Evolutionary conservation across 2,888 invertebrate genomes (phyloP).

Genomic region (Rhaphigaster nebulosa): DNA sequence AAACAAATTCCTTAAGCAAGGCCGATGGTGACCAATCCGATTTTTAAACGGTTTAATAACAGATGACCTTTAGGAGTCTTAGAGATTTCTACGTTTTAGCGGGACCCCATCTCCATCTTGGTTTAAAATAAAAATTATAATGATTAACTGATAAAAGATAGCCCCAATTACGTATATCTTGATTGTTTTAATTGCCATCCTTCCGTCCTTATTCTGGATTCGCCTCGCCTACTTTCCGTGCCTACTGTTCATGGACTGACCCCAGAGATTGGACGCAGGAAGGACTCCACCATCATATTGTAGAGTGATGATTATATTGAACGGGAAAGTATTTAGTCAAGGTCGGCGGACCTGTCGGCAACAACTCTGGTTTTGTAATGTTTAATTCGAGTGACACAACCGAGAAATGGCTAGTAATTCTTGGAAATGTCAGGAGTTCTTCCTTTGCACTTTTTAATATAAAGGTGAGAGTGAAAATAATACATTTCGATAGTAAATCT

Average conservation of each 20-base stretch:
- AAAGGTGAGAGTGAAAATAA: not conserved
- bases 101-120: not conserved
- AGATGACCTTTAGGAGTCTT: not conserved
- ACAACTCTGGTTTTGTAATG: not conserved
- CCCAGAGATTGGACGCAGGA: not conserved
- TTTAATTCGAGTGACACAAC: conserved; percentile 5
- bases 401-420: conserved; percentile 2
- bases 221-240: not conserved
- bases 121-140: conserved; percentile 11
- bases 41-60: not conserved
- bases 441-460: not conserved
- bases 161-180: not conserved
- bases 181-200: not conserved
- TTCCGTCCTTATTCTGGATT: conserved; percentile 22
- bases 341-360: not conserved
- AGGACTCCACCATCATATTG: not conserved
- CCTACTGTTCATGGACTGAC: not conserved
- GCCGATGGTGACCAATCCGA: not conserved
- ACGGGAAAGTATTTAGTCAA: conserved; percentile 33
- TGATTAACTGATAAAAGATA: not conserved
- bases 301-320: not conserved
- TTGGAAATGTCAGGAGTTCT: not conserved
- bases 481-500: not conserved
- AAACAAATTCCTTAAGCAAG: not conserved
- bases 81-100: not conserved